Conservation (phyloP, 2,888 invertebrate genomes). For the Trachelus tabidus region DNA sequence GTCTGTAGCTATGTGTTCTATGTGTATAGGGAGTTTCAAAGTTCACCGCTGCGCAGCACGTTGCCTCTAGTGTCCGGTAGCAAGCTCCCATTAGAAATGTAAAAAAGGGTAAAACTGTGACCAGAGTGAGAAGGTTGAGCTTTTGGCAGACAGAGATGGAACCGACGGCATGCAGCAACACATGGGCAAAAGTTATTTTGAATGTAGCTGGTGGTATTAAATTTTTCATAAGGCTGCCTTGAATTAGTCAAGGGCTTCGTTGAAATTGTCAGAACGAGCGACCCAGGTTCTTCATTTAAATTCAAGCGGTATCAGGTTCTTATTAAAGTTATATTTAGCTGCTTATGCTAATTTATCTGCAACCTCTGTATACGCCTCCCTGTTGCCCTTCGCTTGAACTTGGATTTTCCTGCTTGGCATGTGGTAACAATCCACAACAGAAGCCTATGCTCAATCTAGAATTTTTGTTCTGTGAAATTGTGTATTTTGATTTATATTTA, state of each 20-base stretch:
- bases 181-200: not conserved
- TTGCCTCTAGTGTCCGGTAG: not conserved
- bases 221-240: not conserved
- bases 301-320: not conserved
- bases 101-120: not conserved
- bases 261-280: not conserved
- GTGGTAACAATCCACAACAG: not conserved
- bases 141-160: not conserved
- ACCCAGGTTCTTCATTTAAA: not conserved
- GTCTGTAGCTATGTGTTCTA: not conserved
- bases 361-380: not conserved
- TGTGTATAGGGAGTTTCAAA: not conserved
- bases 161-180: not conserved
- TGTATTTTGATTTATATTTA: not conserved
- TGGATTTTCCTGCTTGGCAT: not conserved
- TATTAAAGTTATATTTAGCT: not conserved
- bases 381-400: not conserved
- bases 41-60: not conserved
- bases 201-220: not conserved
- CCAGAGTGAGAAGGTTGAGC: not conserved
- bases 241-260: not conserved
- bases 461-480: not conserved
- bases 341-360: not conserved
- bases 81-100: not conserved
- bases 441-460: not conserved